These are phyloP conservation scores for Congeria kusceri DNA, from an alignment of 2,888 invertebrate genomes.

Conservation along the genomic window DNA sequence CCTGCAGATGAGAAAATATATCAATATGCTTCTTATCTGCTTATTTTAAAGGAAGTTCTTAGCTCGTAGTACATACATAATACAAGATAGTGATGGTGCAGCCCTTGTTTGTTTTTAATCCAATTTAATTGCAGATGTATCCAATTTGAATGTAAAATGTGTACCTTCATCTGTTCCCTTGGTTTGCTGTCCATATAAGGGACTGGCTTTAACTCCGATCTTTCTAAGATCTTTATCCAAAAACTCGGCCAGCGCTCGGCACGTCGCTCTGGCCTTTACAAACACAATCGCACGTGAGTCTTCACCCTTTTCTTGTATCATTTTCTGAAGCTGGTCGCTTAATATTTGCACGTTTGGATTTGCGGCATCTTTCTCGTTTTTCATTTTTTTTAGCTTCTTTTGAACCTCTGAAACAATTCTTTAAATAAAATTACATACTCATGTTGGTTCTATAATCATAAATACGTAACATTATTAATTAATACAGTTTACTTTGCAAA, in stretches of 20 bases:
- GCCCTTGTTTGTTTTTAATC: too few relatives aligned
- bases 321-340: slow-evolving; percentile 46
- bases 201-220: slow-evolving; percentile 12
- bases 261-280: slow-evolving; percentile 72
- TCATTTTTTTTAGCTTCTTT: slow-evolving; percentile 32
- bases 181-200: slow-evolving; percentile 49
- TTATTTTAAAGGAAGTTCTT: too few relatives aligned
- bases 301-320: slow-evolving; percentile 48
- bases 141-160: too few relatives aligned
- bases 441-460: too few relatives aligned
- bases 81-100: too few relatives aligned
- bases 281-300: slow-evolving; percentile 70
- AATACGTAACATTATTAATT: too few relatives aligned
- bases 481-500: too few relatives aligned
- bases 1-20: slow-evolving; percentile 15
- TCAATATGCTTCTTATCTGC: too few relatives aligned
- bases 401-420: slow-evolving; percentile 47
- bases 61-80: too few relatives aligned
- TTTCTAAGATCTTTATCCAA: slow-evolving; percentile 45
- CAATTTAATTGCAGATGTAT: too few relatives aligned
- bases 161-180: slow-evolving; percentile 45
- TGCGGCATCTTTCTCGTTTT: not conserved
- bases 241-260: slow-evolving; percentile 66
- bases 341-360: slow-evolving; percentile 70
- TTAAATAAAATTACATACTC: too few relatives aligned